Conservation (phyloP, 2,888 invertebrate genomes). For the Leptura quadrifasciata region DNA sequence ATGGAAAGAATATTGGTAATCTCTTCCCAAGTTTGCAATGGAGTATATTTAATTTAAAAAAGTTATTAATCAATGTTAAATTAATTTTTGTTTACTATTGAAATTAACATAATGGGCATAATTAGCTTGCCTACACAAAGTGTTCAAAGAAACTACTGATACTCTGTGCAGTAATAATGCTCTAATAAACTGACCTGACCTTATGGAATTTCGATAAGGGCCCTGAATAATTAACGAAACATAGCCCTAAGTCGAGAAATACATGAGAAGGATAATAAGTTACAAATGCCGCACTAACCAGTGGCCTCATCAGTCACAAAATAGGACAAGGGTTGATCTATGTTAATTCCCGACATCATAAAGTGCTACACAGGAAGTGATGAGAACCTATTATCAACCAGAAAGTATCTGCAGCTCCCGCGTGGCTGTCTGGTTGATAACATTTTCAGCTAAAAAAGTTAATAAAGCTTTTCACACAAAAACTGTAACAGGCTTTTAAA, state of each 20-base stretch:
- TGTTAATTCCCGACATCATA: constrained; percentile 29
- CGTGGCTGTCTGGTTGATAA: background rate
- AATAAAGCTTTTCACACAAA: background rate
- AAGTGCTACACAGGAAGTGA: background rate
- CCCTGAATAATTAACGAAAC: constrained; percentile 31
- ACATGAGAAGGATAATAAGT: constrained; percentile 34
- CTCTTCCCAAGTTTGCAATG: no score
- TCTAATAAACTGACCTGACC: constrained; percentile 11
- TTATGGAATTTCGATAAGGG: constrained; percentile 14
- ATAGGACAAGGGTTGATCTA: constrained; percentile 30
- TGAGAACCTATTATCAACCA: constrained; percentile 13
- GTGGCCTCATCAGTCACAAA: constrained; percentile 31
- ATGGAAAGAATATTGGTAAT: no score
- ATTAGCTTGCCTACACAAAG: background rate
- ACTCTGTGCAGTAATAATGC: background rate
- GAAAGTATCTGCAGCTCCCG: background rate
- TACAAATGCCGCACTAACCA: constrained; percentile 15
- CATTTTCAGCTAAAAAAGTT: background rate
- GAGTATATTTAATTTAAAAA: no score
- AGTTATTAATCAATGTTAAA: background rate
- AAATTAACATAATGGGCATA: background rate
- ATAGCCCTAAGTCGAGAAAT: constrained; percentile 6
- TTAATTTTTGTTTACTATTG: background rate
- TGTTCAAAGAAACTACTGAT: background rate
- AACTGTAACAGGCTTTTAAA: background rate